These are phyloP conservation scores for Pinctada fucata DNA, from an alignment of 2,888 invertebrate species.

Conservation along the genomic window DNA sequence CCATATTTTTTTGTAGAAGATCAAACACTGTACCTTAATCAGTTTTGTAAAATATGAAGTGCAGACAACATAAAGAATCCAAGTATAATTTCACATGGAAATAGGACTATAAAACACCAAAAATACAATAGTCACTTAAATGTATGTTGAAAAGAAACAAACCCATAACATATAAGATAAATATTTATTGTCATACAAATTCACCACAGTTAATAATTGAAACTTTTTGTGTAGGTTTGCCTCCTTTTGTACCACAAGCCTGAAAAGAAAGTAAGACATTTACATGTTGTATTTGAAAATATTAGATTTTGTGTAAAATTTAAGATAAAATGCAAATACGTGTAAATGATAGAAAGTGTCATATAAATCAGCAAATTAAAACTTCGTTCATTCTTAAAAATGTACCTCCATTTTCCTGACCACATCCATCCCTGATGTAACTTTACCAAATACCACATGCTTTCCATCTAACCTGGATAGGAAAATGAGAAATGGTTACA, in stretches of 20 bases:
- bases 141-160: no score
- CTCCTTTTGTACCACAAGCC: conserved; percentile 73
- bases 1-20: no score
- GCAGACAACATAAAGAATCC: no score
- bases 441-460: conserved; percentile 98
- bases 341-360: no score
- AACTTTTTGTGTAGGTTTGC: conserved; percentile 73
- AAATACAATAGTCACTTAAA: no score
- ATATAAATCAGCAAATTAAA: no score
- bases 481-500: conserved; percentile 2
- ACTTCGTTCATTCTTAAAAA: background rate
- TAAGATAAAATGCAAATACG: no score
- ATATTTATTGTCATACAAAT: conserved; percentile 56
- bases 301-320: no score
- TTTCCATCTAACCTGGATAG: conserved; percentile 90
- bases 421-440: conserved; percentile 94
- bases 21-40: no score
- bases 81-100: no score
- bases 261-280: conserved; percentile 52
- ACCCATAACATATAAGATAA: background rate
- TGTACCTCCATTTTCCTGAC: conserved; percentile 89
- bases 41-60: no score
- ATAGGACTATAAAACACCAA: no score
- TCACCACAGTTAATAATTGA: conserved; percentile 74
- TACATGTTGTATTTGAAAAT: background rate